phyloP scores from a whole-genome alignment of 37 sponge, comb jelly and placozoan species.

The Eunapius fragilis region DNA sequence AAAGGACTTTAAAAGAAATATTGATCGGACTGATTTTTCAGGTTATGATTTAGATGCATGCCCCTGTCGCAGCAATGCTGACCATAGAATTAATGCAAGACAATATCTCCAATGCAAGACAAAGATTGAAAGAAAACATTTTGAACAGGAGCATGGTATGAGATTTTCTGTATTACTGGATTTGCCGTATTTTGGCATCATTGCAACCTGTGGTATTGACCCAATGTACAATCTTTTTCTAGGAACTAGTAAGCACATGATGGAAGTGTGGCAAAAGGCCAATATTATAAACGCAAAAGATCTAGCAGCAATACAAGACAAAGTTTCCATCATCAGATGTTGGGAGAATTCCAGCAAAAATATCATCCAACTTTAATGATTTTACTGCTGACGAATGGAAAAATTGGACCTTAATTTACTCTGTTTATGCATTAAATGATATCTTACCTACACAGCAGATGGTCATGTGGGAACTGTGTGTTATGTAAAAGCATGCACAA shows the following conservation, averaged over 20 bases:
- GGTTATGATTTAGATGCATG: slow-evolving; percentile 46
- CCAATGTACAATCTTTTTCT: slow-evolving; percentile 47
- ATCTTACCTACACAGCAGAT: slow-evolving; percentile 41
- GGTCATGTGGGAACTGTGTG: slow-evolving; percentile 59
- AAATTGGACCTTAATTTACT: slow-evolving; percentile 63
- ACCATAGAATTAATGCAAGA: slow-evolving; percentile 12
- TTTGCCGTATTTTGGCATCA: slow-evolving; percentile 54
- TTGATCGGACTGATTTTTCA: slow-evolving; percentile 8
- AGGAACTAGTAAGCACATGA: slow-evolving; percentile 45
- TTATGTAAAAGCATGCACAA: slow-evolving; percentile 57
- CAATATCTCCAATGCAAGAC: neutral
- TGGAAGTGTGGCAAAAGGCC: slow-evolving; percentile 13
- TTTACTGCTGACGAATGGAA: slow-evolving; percentile 75
- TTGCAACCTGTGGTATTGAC: slow-evolving; percentile 29
- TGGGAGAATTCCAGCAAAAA: slow-evolving; percentile 54
- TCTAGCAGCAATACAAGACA: slow-evolving; percentile 22
- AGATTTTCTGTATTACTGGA: slow-evolving; percentile 48
- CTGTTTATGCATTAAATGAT: slow-evolving; percentile 42
- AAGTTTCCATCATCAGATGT: slow-evolving; percentile 35
- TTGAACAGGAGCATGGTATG: slow-evolving; percentile 32
- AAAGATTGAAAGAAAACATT: neutral
- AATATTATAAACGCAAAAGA: slow-evolving; percentile 1
- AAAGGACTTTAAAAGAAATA: slow-evolving; percentile 9
- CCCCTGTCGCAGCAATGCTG: slow-evolving; percentile 2
- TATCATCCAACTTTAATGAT: slow-evolving; percentile 44